Conservation (phyloP, 2,797 vertebrate genomes). For the Miichthys miiuy region DNA sequence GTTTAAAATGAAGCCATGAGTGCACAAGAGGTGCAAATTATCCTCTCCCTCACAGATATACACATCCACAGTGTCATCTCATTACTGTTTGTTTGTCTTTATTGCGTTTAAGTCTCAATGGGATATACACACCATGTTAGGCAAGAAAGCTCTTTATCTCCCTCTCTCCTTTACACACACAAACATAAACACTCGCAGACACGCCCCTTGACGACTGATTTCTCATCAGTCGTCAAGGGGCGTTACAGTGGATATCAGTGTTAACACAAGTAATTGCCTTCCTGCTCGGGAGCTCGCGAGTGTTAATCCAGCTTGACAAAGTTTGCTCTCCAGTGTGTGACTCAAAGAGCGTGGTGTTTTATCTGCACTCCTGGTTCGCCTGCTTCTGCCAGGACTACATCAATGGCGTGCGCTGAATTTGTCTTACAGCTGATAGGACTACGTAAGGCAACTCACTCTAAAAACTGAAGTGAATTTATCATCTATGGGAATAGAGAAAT, state of each 20-base stretch:
- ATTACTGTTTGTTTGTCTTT: slow-evolving; percentile 78
- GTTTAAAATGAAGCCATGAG: slow-evolving; percentile 58
- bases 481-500: slow-evolving; percentile 37
- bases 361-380: slow-evolving; percentile 45
- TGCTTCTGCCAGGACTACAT: slow-evolving; percentile 35
- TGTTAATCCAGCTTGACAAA: slow-evolving; percentile 76
- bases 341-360: slow-evolving; percentile 48
- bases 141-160: slow-evolving; percentile 56
- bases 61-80: slow-evolving; percentile 55
- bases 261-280: slow-evolving; percentile 80
- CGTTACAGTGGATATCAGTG: slow-evolving; percentile 76
- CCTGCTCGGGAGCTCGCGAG: slow-evolving; percentile 67
- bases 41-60: slow-evolving; percentile 16
- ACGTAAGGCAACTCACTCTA: slow-evolving; percentile 29
- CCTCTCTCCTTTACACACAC: slow-evolving; percentile 8
- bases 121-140: slow-evolving; percentile 50
- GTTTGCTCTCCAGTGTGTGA: slow-evolving; percentile 67
- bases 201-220: slow-evolving; percentile 11
- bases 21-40: slow-evolving; percentile 64
- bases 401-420: slow-evolving; percentile 16
- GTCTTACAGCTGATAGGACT: slow-evolving; percentile 45
- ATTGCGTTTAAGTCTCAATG: slow-evolving; percentile 58
- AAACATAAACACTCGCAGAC: slow-evolving; percentile 24
- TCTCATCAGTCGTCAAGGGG: slow-evolving; percentile 55
- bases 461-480: slow-evolving; percentile 58